Evolutionary conservation across 2,888 invertebrate species (phyloP), one percentile per base, ranked within the genome.

Genomic region (Taenaris catops): DNA sequence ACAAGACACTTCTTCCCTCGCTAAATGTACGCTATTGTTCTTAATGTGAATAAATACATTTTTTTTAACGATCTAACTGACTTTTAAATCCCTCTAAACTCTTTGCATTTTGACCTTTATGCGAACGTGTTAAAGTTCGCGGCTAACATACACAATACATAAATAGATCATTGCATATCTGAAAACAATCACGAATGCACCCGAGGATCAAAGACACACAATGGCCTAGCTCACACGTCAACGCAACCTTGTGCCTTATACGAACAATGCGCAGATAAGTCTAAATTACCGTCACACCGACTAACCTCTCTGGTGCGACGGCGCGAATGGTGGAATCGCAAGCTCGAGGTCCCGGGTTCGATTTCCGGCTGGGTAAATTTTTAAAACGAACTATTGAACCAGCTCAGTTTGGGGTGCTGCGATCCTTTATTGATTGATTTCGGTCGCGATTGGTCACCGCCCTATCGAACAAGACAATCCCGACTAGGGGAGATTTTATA

Each of bases 261-360:
- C 62, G 72, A 74, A 83, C 81, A 83, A 81, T 80, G 75, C 70
- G 63, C 71, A 65, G 81, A 80, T 80, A 83, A 81, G 79, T 65
- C 55, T 66, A 79, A 81, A 84, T 84, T 83, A 83, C 80, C 60
- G 72, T 70, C 70, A 53, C 55, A 61, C 53, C 68, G 73, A 75
- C 78, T 78, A 66, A 73, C 73, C 78, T 81, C 68, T 73, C n/a
- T n/a, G n/a, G n/a, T n/a, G n/a, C n/a, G n/a, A n/a, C n/a, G n/a
- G n/a, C n/a, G n/a, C n/a, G n/a, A n/a, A n/a, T n/a, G n/a, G n/a
- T n/a, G n/a, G n/a, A n/a, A n/a, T n/a, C n/a, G n/a, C n/a, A n/a
- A n/a, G n/a, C n/a, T n/a, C n/a, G n/a, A n/a, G n/a, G n/a, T n/a
- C n/a, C n/a, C n/a, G n/a, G n/a, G n/a, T n/a, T n/a, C n/a, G n/a